Percentiles rank a stretch among this genome's conserved stretches.
Evolutionary conservation across 2,888 invertebrate genomes (phyloP).

Genomic region (Drosophila helvetica): DNA sequence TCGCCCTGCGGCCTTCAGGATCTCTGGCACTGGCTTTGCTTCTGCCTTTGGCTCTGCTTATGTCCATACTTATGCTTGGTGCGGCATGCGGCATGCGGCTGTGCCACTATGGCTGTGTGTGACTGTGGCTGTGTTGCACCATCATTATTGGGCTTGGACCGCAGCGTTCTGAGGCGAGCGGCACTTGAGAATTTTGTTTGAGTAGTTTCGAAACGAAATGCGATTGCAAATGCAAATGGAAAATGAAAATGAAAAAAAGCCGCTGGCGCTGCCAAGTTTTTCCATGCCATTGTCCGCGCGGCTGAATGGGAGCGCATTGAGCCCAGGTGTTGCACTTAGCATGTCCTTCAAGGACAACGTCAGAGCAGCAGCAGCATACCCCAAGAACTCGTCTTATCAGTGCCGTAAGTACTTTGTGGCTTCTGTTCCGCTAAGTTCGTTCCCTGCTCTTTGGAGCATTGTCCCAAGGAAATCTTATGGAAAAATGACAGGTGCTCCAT

Average conservation of each 20-base stretch:
- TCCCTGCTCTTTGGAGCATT: no score
- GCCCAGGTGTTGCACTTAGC: conserved; percentile 69
- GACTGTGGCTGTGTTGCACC: conserved; percentile 11
- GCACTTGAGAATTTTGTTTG: conserved; percentile 62
- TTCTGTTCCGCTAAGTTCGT: not conserved
- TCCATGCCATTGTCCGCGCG: conserved; percentile 44
- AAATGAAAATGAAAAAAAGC: conserved; percentile 30
- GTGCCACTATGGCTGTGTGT: not conserved
- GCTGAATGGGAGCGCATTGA: conserved; percentile 58
- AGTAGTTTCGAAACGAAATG: conserved; percentile 47
- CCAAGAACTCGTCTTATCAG: conserved; percentile 15
- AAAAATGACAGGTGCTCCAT: no score
- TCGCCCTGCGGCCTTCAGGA: conserved; percentile 10
- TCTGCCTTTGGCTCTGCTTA: conserved; percentile 12
- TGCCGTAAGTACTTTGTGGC: not conserved
- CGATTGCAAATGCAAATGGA: conserved; percentile 40
- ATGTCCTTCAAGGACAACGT: conserved; percentile 54
- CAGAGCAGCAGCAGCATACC: not conserved
- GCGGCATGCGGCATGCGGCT: not conserved
- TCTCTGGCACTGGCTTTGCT: conserved; percentile 14
- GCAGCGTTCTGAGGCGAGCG: conserved; percentile 18
- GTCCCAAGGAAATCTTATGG: no score
- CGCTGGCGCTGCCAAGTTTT: conserved; percentile 32
- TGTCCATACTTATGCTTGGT: not conserved
- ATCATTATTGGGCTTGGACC: conserved; percentile 58